Conservation (phyloP, 53 echinoderm and acorn worm genomes). For the Temnopleurus reevesii region DNA sequence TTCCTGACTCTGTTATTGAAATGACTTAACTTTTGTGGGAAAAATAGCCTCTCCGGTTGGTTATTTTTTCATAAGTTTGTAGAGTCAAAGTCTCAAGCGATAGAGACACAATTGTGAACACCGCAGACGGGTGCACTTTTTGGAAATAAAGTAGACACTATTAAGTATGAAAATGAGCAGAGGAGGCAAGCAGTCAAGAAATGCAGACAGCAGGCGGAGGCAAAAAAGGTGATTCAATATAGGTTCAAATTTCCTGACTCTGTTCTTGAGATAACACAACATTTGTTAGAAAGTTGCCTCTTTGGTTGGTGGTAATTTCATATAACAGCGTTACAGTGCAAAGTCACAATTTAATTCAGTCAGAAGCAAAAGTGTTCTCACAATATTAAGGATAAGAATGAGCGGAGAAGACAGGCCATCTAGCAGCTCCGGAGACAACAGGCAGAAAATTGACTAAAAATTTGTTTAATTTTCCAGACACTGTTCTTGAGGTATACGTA, state of each 20-base stretch:
- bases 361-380: slow-evolving; percentile 64
- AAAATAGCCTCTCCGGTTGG: no score
- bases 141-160: slow-evolving; percentile 70
- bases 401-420: slow-evolving; percentile 72
- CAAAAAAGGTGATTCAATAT: slow-evolving; percentile 88
- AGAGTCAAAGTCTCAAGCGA: slow-evolving; percentile 81
- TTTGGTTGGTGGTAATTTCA: background rate
- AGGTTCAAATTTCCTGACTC: no score
- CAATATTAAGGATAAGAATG: slow-evolving; percentile 66
- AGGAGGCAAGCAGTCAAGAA: slow-evolving; percentile 82
- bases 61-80: no score
- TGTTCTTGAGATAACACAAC: no score
- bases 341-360: slow-evolving; percentile 79
- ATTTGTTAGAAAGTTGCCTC: no score
- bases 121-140: slow-evolving; percentile 69
- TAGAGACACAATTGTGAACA: slow-evolving; percentile 65
- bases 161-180: slow-evolving; percentile 64
- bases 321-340: no score
- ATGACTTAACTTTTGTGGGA: no score
- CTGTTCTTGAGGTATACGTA: no score
- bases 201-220: slow-evolving; percentile 72
- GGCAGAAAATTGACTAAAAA: slow-evolving; percentile 78
- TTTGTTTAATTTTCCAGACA: no score
- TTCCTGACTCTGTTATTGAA: no score
- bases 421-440: slow-evolving; percentile 81